A percentile compares a stretch with the other conserved stretches of the same genome.
Evolutionary conservation across 2,113 vertebrate genomes (phyloP).

Genomic region (Centropristis striata): DNA sequence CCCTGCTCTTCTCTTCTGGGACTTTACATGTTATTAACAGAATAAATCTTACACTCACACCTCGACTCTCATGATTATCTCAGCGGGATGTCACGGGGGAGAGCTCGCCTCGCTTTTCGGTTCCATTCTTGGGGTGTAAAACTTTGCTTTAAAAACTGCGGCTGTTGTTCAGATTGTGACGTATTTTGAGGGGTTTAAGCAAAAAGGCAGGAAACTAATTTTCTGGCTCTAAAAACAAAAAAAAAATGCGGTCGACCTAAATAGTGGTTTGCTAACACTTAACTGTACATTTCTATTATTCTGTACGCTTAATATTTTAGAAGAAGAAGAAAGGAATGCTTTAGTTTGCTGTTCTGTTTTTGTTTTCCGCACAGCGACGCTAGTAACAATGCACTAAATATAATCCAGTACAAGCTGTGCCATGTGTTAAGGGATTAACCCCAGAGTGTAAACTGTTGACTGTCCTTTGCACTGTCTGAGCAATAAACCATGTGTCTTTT

Average conservation of each 20-base stretch:
- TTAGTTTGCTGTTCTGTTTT: constrained; percentile 20
- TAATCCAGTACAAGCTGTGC: constrained; percentile 6
- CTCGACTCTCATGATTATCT: background rate
- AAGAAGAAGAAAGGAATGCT: background rate
- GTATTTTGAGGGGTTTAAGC: background rate
- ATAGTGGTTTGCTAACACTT: background rate
- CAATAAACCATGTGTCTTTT: constrained; percentile 64
- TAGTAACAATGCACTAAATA: constrained; percentile 30
- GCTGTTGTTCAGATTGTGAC: constrained; percentile 12
- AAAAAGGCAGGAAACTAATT: background rate
- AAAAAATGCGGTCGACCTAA: background rate
- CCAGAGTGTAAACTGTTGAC: constrained; percentile 28
- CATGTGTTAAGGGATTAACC: constrained; percentile 35
- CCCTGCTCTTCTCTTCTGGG: constrained; percentile 9
- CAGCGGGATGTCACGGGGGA: background rate
- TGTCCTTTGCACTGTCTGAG: constrained; percentile 58
- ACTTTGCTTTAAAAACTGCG: constrained; percentile 8
- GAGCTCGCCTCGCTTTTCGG: constrained; percentile 1
- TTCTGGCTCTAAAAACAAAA: background rate
- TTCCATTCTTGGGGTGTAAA: constrained; percentile 6
- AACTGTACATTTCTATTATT: constrained; percentile 6
- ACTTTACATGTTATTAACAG: constrained; percentile 4
- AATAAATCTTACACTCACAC: background rate
- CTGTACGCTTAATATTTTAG: background rate
- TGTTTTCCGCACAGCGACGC: background rate